These are phyloP conservation scores for Tyrannus savana DNA, from an alignment of 2,113 vertebrate genomes.

Conservation along the genomic window DNA sequence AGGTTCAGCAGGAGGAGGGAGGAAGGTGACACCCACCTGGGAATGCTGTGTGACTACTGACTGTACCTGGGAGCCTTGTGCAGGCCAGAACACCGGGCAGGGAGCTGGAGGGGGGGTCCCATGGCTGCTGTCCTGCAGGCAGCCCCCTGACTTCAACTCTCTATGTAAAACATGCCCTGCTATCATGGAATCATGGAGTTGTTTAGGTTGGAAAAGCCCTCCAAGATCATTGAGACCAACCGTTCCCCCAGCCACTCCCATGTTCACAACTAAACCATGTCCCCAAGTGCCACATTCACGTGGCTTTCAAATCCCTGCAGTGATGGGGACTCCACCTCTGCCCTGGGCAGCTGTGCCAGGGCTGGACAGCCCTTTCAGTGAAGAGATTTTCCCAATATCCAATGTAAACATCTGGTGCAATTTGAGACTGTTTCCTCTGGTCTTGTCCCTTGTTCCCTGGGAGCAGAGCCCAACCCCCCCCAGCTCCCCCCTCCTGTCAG, in stretches of 20 bases:
- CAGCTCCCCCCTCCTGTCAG: accelerated
- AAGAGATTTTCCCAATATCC: not conserved
- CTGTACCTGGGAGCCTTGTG: not conserved
- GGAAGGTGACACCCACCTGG: not conserved
- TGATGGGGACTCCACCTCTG: not conserved
- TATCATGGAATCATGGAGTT: not conserved
- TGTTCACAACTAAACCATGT: not conserved
- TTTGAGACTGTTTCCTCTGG: accelerated
- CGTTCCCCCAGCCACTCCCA: not conserved
- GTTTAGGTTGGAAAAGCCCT: not conserved
- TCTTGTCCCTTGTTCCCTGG: not conserved
- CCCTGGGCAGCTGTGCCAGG: not conserved
- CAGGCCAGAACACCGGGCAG: not conserved
- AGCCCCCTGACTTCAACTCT: not conserved
- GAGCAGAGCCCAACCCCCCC: accelerated
- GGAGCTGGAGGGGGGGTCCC: not conserved
- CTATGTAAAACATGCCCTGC: not conserved
- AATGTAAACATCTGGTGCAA: not conserved
- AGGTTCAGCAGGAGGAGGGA: not conserved
- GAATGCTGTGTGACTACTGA: not conserved
- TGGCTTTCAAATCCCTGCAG: accelerated
- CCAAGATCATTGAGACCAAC: not conserved
- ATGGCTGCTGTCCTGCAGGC: not conserved
- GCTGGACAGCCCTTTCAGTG: accelerated
- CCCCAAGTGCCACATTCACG: not conserved